A percentile compares a stretch with the other conserved stretches of the same genome.
Evolutionary conservation across 2,888 invertebrate genomes (phyloP).

Genomic region (Drosophila cognata): DNA sequence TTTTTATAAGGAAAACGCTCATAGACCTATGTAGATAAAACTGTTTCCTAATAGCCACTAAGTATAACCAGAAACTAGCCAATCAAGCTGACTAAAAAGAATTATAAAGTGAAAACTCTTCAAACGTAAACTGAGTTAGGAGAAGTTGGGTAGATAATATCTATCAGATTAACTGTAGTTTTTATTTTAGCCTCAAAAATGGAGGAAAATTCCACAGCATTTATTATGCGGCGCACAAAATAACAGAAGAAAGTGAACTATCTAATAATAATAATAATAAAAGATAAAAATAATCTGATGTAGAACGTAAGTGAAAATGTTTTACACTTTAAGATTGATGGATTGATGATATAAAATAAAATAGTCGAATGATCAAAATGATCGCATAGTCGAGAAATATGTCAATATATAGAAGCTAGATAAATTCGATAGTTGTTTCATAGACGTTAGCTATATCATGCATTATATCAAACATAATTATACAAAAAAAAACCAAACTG

Average conservation of each 20-base stretch:
- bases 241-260: conserved; percentile 35
- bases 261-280: conserved; percentile 28
- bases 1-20: conserved; percentile 56
- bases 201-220: conserved; percentile 70
- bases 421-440: conserved; percentile 76
- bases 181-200: conserved; percentile 27
- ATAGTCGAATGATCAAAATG: conserved; percentile 40
- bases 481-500: conserved; percentile 15
- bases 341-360: conserved; percentile 55
- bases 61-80: conserved; percentile 65
- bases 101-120: conserved; percentile 16
- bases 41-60: conserved; percentile 78
- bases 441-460: conserved; percentile 71
- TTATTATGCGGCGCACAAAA: conserved; percentile 84
- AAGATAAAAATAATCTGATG: conserved; percentile 33
- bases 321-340: conserved; percentile 74
- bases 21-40: conserved; percentile 81
- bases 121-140: conserved; percentile 13
- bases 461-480: conserved; percentile 70
- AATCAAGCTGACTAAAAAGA: conserved; percentile 50
- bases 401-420: conserved; percentile 72
- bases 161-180: conserved; percentile 27
- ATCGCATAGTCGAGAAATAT: conserved; percentile 43
- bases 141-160: background rate
- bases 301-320: conserved; percentile 69